phyloP scores from a whole-genome alignment of 2,888 invertebrate genomes.

The Copidosoma aretas region DNA sequence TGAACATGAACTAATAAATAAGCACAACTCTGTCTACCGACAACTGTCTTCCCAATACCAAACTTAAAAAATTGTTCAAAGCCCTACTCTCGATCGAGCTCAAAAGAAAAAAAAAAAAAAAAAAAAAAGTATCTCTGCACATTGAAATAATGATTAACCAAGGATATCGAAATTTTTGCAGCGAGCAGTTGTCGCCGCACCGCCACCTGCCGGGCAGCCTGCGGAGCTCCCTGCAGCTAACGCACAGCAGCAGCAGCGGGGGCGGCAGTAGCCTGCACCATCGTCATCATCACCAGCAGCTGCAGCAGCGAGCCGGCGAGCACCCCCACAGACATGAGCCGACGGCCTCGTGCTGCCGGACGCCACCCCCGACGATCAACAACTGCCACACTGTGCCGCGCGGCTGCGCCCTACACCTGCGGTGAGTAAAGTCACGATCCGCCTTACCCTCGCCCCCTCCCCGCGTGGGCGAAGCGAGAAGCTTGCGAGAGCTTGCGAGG shows the following conservation, averaged over 20 bases:
- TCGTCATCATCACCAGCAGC: conserved; percentile 19
- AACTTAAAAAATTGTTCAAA: too few species aligned
- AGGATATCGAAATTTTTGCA: conserved; percentile 34
- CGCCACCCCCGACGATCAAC: conserved; percentile 49
- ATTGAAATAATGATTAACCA: too few species aligned
- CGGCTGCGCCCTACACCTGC: conserved; percentile 54
- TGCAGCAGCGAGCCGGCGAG: conserved; percentile 21
- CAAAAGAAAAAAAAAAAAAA: too few species aligned
- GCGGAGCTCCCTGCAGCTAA: conserved; percentile 50
- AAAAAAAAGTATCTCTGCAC: too few species aligned
- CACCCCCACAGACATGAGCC: conserved; percentile 52
- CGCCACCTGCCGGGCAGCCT: conserved; percentile 54
- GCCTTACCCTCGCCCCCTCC: conserved; percentile 24
- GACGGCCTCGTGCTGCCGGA: conserved; percentile 43
- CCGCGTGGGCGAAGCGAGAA: not conserved
- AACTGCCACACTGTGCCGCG: conserved; percentile 50
- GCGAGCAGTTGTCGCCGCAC: conserved; percentile 53
- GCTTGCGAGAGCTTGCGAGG: not conserved
- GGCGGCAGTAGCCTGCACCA: conserved; percentile 17
- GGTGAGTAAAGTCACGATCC: conserved; percentile 48
- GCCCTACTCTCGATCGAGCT: too few species aligned
- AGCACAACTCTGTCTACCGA: too few species aligned
- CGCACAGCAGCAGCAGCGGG: conserved; percentile 35
- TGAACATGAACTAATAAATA: too few species aligned
- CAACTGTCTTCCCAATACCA: too few species aligned